Base-by-base conservation (phyloP, 92 coral and sea anemone species). In the Zoanthus gigantus region DNA sequence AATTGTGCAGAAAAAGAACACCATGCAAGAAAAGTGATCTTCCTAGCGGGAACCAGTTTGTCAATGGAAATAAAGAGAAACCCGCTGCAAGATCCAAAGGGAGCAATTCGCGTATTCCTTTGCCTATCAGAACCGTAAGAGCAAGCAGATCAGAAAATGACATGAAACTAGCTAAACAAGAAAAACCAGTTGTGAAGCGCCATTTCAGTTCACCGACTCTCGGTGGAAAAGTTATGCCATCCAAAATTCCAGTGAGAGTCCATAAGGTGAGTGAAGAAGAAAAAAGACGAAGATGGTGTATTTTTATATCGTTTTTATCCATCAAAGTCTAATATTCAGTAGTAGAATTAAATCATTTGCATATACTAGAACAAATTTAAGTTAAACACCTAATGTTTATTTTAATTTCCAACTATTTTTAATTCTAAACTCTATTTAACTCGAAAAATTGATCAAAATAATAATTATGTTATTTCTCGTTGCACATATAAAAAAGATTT, bases 141-240 rank as follows among this genome's bases (percentile, higher is more conserved):
- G 81, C 63, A 52, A 76, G 81, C 66, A 76, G 10, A 76, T 76
- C 81, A 11, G 81, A 63, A 15, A 52, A 34, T 18, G 65, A 76
- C 12, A 28, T 76, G 3, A 76, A 46, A 10, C 46, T 2, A 37
- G 13, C 9, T 0, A 58, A 6, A 50, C 50, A 76, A 2, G 46
- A 28, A 32, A 23, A 53, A 3, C 44, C 16, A 52, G 81, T 50
- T 5, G 45, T 52, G 42, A 76, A 76, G 65, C 81, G 66, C 44
- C 46, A 50, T 52, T 53, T 11, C 57, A 52, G 81, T 17, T 50
- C 66, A 23, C 81, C 66, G 4, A 53, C 29, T 52, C 81, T 76
- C 29, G 81, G 23, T 29, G 29, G 81, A 45, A 23, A 76, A 50
- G 12, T 50, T 52, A 76, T 50, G 16, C 81, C 81, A 52, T 76